Base-by-base conservation (phyloP, 1,140 invertebrate genomes). In the Planococcus citri region DNA sequence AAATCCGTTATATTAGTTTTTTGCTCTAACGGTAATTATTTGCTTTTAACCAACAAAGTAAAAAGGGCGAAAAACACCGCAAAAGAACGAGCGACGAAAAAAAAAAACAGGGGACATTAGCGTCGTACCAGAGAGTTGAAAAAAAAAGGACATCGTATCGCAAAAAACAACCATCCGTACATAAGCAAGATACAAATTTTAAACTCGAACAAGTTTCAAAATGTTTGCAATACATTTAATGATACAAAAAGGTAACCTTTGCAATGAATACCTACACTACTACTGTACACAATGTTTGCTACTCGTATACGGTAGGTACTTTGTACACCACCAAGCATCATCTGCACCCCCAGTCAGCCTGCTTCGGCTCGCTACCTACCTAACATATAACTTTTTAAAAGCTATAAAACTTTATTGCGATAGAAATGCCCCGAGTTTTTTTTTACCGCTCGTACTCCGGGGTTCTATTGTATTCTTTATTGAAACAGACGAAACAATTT, bases 361-460 rank as follows among this genome's bases (percentile, higher is more conserved):
- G n/a, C n/a, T n/a, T n/a, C n/a, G n/a, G n/a, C n/a, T 33, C 29
- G 29, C 29, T 12, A 33, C 12, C 29, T n/a, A 37, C n/a, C 41
- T 17, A n/a, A n/a, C 41, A 20, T n/a, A 51, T 17, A 51, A 51
- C 41, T 51, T 51, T 51, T 51, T 9, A 51, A 51, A 51, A 51
- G 41, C 41, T 51, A 51, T 51, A 51, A 51, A 51, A 51, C 41
- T 51, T 51, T 51, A 51, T 51, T 51, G 41, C 41, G 41, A 51
- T 51, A n/a, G 41, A 51, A 51, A 51, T 51, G 17, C 17, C 41
- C 41, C 41, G 3, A 20, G 17, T 4, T 51, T 51, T 51, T 51
- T 51, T 33, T 33, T 33, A 6, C 4, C 29, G 12, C 29, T 51
- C 41, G 12, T 3, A 9, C 41, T 51, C 17, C 17, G n/a, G n/a